phyloP scores from a whole-genome alignment of 37 sponge, comb jelly and placozoan species.

The Spongilla lacustris region DNA sequence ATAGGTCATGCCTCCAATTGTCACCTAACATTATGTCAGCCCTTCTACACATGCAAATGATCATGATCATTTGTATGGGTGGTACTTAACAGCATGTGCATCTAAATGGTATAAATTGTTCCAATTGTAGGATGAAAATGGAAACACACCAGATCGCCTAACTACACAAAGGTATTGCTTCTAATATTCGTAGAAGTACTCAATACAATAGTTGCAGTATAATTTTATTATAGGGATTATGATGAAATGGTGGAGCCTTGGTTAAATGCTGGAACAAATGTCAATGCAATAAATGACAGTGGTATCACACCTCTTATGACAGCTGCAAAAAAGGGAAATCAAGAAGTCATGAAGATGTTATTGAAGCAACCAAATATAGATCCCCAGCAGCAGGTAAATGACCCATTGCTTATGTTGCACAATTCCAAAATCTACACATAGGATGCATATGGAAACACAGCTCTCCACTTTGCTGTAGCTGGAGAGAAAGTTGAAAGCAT shows the following conservation, averaged over 20 bases:
- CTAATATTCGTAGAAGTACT: background rate
- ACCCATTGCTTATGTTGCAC: background rate
- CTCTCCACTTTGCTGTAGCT: slow-evolving; percentile 13
- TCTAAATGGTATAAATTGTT: too few species aligned
- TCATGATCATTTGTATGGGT: too few species aligned
- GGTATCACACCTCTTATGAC: background rate
- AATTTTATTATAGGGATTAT: background rate
- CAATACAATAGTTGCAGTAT: background rate
- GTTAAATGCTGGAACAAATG: background rate
- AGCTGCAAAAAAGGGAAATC: background rate
- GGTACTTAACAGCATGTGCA: too few species aligned
- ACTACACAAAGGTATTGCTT: background rate
- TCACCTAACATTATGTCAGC: too few species aligned
- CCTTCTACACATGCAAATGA: too few species aligned
- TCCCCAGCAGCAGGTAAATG: background rate
- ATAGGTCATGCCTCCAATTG: too few species aligned
- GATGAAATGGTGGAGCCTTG: background rate
- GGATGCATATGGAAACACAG: slow-evolving; percentile 19
- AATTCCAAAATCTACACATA: background rate
- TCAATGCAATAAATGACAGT: background rate
- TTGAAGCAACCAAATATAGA: background rate
- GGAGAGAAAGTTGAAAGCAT: background rate
- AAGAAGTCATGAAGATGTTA: background rate
- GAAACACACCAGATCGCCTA: background rate
- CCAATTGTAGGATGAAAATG: background rate